These are phyloP conservation scores for Neopelma chrysocephalum DNA, from an alignment of 2,797 vertebrate genomes.

Conservation along the genomic window DNA sequence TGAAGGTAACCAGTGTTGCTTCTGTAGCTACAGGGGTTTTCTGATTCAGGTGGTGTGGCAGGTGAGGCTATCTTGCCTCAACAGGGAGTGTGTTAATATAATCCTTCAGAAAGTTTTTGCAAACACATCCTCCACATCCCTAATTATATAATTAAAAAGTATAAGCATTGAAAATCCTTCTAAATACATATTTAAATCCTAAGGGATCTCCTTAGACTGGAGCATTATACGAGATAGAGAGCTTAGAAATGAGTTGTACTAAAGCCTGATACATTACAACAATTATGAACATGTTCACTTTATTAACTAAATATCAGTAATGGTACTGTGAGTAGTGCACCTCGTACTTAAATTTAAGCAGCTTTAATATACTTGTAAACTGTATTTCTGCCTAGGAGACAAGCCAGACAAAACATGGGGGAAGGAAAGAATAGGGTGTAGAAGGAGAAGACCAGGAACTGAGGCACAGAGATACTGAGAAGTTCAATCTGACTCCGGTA, in stretches of 20 bases:
- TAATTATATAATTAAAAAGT: slow-evolving; percentile 22
- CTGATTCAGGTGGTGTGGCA: not conserved
- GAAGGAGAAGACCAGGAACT: not conserved
- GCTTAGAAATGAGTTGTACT: not conserved
- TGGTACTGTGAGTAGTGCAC: not conserved
- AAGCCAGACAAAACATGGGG: not conserved
- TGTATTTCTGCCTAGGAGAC: not conserved
- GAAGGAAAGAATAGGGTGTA: not conserved
- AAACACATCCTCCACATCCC: not conserved
- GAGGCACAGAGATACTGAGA: not conserved
- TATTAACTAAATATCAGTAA: not conserved
- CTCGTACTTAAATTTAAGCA: not conserved
- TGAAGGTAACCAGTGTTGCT: not conserved
- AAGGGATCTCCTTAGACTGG: not conserved
- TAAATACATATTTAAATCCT: not conserved
- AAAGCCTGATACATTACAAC: not conserved
- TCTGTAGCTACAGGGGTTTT: not conserved
- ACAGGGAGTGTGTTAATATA: not conserved
- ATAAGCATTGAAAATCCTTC: slow-evolving; percentile 16
- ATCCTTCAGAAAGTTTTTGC: slow-evolving; percentile 22
- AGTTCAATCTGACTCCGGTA: not conserved
- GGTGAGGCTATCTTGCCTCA: not conserved
- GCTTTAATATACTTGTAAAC: not conserved
- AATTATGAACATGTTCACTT: not conserved
- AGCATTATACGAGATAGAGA: not conserved